phyloP scores from a whole-genome alignment of 2,797 vertebrate genomes.

The Pterois miles region DNA sequence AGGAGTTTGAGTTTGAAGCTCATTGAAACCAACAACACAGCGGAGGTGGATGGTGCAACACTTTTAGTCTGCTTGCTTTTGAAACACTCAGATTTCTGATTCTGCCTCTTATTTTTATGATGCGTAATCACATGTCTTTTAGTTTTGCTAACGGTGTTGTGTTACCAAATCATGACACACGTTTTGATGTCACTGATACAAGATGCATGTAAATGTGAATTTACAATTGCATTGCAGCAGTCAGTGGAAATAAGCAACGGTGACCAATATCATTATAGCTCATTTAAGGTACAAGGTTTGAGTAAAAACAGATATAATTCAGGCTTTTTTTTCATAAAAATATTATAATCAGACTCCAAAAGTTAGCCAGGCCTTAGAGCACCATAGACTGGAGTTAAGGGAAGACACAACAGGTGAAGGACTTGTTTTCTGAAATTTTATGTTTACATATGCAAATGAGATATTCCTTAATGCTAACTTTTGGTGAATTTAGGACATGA shows the following conservation, averaged over 20 bases:
- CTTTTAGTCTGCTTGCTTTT: background rate
- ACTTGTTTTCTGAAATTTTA: too few relatives aligned
- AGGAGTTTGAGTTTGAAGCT: background rate
- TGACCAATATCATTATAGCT: too few relatives aligned
- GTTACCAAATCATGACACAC: background rate
- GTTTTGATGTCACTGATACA: too few relatives aligned
- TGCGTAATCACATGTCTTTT: background rate
- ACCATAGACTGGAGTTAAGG: background rate
- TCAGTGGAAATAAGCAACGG: too few relatives aligned
- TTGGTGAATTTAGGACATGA: too few relatives aligned
- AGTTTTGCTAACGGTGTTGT: accelerated
- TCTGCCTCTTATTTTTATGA: background rate
- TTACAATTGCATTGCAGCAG: too few relatives aligned
- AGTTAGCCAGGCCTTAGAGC: background rate
- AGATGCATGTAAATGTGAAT: background rate
- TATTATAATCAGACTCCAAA: background rate
- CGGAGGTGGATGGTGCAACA: background rate
- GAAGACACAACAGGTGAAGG: too few relatives aligned
- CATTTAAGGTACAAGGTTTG: background rate
- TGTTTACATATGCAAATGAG: too few relatives aligned
- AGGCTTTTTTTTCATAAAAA: background rate
- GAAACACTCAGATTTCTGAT: background rate
- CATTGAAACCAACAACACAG: background rate
- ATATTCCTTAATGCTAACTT: too few relatives aligned
- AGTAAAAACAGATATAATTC: background rate